phyloP scores from a whole-genome alignment of 2,888 invertebrate genomes.

The Parnassius glacialis region DNA sequence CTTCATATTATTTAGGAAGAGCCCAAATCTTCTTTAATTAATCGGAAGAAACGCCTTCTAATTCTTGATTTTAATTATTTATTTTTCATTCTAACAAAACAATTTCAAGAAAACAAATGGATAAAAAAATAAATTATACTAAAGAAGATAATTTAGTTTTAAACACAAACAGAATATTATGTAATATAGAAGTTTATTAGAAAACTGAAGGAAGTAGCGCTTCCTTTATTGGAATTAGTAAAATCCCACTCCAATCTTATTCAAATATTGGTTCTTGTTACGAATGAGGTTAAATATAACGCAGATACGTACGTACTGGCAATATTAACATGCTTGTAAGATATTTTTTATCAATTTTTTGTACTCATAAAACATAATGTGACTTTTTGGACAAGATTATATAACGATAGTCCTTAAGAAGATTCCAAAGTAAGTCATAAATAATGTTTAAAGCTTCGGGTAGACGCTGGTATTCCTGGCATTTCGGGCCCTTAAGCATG shows the following conservation, averaged over 20 bases:
- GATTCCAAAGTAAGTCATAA: conserved; percentile 25
- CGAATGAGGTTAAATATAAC: too few relatives aligned
- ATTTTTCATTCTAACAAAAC: conserved; percentile 7
- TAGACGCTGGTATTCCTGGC: conserved; percentile 35
- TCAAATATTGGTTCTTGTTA: too few relatives aligned
- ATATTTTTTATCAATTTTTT: neutral
- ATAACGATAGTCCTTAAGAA: conserved; percentile 13
- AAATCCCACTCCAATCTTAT: too few relatives aligned
- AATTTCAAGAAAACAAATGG: too few relatives aligned
- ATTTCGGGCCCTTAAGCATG: conserved; percentile 38
- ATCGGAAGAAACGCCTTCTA: conserved; percentile 67
- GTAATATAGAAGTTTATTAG: too few relatives aligned
- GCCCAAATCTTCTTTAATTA: conserved; percentile 74
- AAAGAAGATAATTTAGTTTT: too few relatives aligned
- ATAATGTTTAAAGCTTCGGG: conserved; percentile 42
- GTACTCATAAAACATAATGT: neutral
- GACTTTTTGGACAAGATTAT: neutral
- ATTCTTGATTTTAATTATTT: conserved; percentile 48
- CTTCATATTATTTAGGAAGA: conserved; percentile 73
- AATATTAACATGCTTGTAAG: neutral
- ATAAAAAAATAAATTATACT: too few relatives aligned
- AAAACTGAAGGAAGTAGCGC: too few relatives aligned
- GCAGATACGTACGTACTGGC: too few relatives aligned
- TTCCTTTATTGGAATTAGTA: too few relatives aligned
- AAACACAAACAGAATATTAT: too few relatives aligned